Evolutionary conservation across 2,113 vertebrate genomes (phyloP).

Genomic region (Thunnus maccoyii): DNA sequence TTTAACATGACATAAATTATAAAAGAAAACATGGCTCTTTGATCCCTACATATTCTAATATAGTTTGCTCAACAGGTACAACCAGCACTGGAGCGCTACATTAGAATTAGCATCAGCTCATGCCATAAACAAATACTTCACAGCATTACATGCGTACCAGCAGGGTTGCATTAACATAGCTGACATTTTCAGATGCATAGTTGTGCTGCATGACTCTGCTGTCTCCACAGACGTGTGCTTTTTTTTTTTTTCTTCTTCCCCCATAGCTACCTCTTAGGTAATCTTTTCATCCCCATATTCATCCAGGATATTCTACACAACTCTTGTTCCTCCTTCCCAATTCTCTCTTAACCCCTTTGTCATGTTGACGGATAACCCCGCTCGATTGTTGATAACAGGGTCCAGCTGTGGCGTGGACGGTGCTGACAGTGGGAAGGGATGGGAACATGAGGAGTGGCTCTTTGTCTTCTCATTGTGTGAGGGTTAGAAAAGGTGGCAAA

Average conservation of each 20-base stretch:
- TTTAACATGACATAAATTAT: not conserved
- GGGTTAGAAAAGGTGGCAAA: conserved; percentile 18
- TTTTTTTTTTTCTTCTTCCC: not conserved
- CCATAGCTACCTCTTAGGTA: too few relatives aligned
- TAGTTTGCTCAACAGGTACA: conserved; percentile 36
- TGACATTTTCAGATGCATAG: conserved; percentile 43
- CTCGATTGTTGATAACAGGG: conserved; percentile 67
- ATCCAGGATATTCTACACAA: conserved; percentile 15
- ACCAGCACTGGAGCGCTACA: conserved; percentile 9
- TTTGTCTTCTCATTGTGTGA: conserved; percentile 38
- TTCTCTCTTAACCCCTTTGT: conserved; percentile 58
- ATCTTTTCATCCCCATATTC: not conserved
- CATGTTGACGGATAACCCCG: conserved; percentile 62
- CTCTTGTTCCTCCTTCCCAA: conserved; percentile 20
- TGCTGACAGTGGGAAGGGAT: conserved; percentile 46
- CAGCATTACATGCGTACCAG: conserved; percentile 18
- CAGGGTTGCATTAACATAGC: conserved; percentile 38
- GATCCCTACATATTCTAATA: not conserved
- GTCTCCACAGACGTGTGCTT: not conserved
- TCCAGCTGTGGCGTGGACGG: conserved; percentile 65
- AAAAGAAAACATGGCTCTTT: conserved; percentile 19
- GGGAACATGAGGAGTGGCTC: conserved; percentile 1
- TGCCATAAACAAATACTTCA: conserved; percentile 26
- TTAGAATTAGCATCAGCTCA: not conserved
- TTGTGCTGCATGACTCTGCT: conserved; percentile 6